Percentiles rank a stretch among this genome's conserved stretches.
Evolutionary conservation across 2,888 invertebrate species (phyloP).

Genomic region (Allygus modestus): DNA sequence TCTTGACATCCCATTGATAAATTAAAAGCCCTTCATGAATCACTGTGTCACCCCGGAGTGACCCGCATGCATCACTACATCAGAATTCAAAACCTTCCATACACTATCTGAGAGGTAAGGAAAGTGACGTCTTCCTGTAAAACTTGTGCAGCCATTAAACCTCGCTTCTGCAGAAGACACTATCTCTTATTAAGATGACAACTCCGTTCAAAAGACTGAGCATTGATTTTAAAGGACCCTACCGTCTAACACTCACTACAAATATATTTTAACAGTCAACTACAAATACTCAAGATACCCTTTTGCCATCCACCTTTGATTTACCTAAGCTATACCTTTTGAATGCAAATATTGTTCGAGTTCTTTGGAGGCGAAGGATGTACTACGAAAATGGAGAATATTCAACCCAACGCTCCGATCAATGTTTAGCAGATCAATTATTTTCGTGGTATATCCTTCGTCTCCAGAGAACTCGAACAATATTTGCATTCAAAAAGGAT

Average conservation of each 20-base stretch:
- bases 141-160: slow-evolving; percentile 65
- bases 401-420: no score
- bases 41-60: slow-evolving; percentile 66
- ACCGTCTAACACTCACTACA: slow-evolving; percentile 7
- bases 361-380: no score
- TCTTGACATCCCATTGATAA: not conserved
- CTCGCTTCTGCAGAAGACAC: slow-evolving; percentile 59
- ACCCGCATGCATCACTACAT: slow-evolving; percentile 67
- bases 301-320: slow-evolving; percentile 40
- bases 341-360: no score
- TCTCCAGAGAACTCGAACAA: no score
- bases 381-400: no score
- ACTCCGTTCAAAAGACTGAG: not conserved
- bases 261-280: slow-evolving; percentile 61
- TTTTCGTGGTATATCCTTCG: no score
- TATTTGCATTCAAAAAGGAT: no score
- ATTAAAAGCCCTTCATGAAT: slow-evolving; percentile 60
- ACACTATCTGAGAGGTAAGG: slow-evolving; percentile 64
- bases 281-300: slow-evolving; percentile 65
- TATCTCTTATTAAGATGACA: not conserved
- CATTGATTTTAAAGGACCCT: slow-evolving; percentile 64
- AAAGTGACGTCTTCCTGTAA: slow-evolving; percentile 63
- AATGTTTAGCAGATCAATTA: no score
- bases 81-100: slow-evolving; percentile 63
- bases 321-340: not conserved